A percentile compares a stretch with the other conserved stretches of the same genome.
These are phyloP conservation scores for Hystrix brachyura DNA, from an alignment of 2,113 vertebrate genomes.

Conservation along the genomic window DNA sequence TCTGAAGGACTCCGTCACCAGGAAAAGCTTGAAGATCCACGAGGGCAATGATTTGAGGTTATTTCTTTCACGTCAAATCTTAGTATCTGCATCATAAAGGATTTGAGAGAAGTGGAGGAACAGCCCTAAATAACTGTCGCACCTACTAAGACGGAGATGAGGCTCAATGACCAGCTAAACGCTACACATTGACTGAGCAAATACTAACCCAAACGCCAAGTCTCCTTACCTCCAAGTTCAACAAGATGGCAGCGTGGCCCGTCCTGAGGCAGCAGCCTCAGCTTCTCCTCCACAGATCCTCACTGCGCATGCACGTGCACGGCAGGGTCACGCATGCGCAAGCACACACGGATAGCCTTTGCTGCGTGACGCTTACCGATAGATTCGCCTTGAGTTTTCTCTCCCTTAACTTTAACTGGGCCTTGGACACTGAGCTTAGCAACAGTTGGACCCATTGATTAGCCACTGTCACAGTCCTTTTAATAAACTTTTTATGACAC, in stretches of 20 bases:
- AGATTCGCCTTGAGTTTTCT: neutral
- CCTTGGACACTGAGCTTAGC: neutral
- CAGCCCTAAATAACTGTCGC: fast-evolving
- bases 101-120: neutral
- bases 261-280: neutral
- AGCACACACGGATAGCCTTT: neutral
- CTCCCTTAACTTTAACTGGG: neutral
- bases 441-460: neutral
- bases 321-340: no score
- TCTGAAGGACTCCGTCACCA: neutral
- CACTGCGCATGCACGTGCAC: no score
- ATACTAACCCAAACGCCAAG: neutral
- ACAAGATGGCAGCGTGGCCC: neutral
- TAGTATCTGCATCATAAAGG: neutral
- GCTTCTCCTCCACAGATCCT: neutral
- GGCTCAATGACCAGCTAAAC: neutral
- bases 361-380: neutral
- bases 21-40: no score
- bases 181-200: neutral
- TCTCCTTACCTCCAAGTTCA: neutral
- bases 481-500: neutral
- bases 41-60: neutral
- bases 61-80: neutral
- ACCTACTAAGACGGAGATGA: fast-evolving
- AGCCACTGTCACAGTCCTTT: neutral